Conservation (phyloP, 2,888 invertebrate species). For the Clusia tigrina region DNA sequence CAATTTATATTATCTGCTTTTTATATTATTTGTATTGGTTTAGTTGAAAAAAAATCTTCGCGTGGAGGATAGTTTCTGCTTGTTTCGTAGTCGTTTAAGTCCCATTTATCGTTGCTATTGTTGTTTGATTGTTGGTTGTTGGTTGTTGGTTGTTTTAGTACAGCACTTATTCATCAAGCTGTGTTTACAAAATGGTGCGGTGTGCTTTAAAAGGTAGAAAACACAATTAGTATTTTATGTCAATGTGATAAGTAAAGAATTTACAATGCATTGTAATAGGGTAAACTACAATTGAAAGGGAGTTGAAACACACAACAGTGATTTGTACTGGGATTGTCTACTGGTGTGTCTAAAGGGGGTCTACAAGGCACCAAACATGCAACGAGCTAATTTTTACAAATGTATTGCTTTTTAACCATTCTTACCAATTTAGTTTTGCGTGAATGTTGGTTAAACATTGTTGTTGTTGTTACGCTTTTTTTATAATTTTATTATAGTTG, state of each 20-base stretch:
- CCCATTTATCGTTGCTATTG: slow-evolving; percentile 7
- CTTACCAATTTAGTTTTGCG: slow-evolving; percentile 47
- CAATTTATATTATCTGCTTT: slow-evolving; percentile 16
- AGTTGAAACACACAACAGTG: slow-evolving; percentile 1
- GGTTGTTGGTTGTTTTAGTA: slow-evolving; percentile 42
- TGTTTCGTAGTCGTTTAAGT: slow-evolving; percentile 20
- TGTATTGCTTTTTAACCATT: slow-evolving; percentile 18
- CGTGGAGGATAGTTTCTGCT: slow-evolving; percentile 31
- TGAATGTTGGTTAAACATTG: slow-evolving; percentile 27
- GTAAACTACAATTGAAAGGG: slow-evolving; percentile 13
- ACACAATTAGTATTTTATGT: too few relatives aligned
- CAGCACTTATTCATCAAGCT: slow-evolving; percentile 17
- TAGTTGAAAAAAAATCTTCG: slow-evolving; percentile 39
- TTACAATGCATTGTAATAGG: neutral
- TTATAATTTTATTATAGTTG: slow-evolving; percentile 15
- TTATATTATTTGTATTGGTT: slow-evolving; percentile 32
- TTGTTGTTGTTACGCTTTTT: slow-evolving; percentile 29
- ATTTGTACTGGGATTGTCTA: slow-evolving; percentile 26
- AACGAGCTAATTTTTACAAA: slow-evolving; percentile 14
- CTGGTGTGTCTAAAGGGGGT: neutral
- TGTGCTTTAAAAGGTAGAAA: slow-evolving; percentile 42
- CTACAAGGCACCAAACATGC: slow-evolving; percentile 44
- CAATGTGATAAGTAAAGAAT: slow-evolving; percentile 14
- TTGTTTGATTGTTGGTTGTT: slow-evolving; percentile 35
- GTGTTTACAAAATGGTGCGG: slow-evolving; percentile 55